A percentile compares a stretch with the other conserved stretches of the same genome.
These are phyloP conservation scores for Burhinus bistriatus DNA, from an alignment of 2,113 vertebrate species.

Conservation along the genomic window DNA sequence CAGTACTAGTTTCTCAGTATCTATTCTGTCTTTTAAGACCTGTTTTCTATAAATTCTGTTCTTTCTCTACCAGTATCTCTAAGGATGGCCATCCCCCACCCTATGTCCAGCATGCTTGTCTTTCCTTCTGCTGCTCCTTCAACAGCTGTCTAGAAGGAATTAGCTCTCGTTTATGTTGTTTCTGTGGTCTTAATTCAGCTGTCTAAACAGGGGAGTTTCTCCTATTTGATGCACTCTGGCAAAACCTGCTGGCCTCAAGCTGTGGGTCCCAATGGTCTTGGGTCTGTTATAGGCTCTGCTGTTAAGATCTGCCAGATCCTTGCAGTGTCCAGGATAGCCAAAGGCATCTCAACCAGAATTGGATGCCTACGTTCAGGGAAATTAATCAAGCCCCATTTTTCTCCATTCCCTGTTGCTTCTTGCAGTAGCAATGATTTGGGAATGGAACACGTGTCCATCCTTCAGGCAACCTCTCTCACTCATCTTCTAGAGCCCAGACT, in stretches of 20 bases:
- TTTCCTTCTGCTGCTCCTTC: not conserved
- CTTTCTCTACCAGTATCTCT: not conserved
- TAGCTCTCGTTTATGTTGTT: not conserved
- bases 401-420: not conserved
- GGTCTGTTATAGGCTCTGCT: not conserved
- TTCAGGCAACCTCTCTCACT: not conserved
- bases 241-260: not conserved
- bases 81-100: not conserved
- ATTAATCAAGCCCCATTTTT: not conserved
- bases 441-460: accelerated
- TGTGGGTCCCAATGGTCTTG: not conserved
- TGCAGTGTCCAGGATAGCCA: not conserved
- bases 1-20: too few species aligned
- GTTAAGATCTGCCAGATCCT: not conserved
- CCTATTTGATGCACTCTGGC: not conserved
- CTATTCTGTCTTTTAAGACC: not conserved
- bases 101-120: too few species aligned
- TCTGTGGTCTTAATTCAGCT: not conserved
- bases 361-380: not conserved
- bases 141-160: not conserved
- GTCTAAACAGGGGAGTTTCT: not conserved
- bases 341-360: not conserved
- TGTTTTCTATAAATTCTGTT: accelerated
- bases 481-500: not conserved
- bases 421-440: not conserved